A percentile compares a stretch with the other conserved stretches of the same genome.
phyloP scores from a whole-genome alignment of 2,113 vertebrate species.

The Seriola aureovittata region DNA sequence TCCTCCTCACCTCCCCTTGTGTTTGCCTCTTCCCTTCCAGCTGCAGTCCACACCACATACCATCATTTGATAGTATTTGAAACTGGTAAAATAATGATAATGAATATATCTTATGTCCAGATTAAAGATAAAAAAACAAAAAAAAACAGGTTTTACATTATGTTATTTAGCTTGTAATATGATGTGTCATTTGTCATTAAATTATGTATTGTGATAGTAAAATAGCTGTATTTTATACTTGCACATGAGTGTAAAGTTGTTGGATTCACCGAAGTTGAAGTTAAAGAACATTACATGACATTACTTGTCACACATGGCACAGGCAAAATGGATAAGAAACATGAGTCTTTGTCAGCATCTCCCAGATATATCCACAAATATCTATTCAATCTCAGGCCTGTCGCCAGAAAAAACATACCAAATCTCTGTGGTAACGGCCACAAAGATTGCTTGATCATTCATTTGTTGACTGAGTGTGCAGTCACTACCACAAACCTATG shows the following conservation, averaged over 20 bases:
- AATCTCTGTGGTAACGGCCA: neutral
- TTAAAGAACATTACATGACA: too few species aligned
- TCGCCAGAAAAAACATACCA: neutral
- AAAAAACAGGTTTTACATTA: neutral
- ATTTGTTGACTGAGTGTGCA: neutral
- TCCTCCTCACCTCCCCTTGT: conserved; percentile 12
- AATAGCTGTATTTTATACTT: neutral
- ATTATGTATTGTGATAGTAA: neutral
- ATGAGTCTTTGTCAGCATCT: neutral
- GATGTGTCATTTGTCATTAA: neutral
- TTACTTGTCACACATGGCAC: neutral
- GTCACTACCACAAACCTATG: neutral
- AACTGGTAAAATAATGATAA: neutral
- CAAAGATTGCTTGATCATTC: neutral
- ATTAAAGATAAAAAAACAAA: too few species aligned
- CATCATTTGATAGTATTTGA: neutral
- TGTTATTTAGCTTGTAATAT: too few species aligned
- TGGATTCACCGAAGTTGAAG: neutral
- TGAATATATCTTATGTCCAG: too few species aligned
- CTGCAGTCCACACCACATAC: conserved; percentile 3
- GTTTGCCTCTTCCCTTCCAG: conserved; percentile 40
- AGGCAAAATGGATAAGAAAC: neutral
- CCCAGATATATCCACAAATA: neutral
- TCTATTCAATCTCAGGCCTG: neutral
- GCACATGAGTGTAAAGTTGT: neutral